Conservation (phyloP, 1,140 invertebrate genomes). For the Sinonovacula constricta region DNA sequence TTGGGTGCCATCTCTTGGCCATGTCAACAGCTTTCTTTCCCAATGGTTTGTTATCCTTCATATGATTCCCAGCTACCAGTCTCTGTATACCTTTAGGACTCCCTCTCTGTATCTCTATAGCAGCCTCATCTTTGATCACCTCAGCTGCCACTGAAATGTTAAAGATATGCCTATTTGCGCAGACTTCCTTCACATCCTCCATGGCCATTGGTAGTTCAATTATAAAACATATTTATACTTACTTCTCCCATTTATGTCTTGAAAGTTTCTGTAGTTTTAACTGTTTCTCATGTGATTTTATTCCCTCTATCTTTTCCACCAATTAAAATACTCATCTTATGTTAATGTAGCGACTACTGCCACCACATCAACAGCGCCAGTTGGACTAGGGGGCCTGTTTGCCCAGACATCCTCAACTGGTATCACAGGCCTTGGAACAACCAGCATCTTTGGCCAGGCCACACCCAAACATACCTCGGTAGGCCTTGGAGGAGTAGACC, state of each 20-base stretch:
- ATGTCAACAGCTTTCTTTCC: not conserved
- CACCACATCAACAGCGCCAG: no score
- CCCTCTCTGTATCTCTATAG: no score
- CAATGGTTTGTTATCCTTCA: no score
- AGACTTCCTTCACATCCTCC: no score
- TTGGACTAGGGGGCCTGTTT: not conserved
- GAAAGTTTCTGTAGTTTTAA: not conserved
- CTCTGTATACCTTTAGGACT: no score
- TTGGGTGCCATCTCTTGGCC: not conserved
- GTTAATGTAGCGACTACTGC: not conserved
- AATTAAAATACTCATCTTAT: not conserved
- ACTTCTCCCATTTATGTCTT: no score
- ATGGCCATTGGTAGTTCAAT: no score
- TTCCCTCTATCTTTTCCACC: not conserved
- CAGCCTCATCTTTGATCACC: no score
- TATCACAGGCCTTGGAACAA: slow-evolving; percentile 8
- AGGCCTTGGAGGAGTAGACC: slow-evolving; percentile 85
- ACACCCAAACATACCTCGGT: slow-evolving; percentile 74
- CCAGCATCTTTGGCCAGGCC: slow-evolving; percentile 56
- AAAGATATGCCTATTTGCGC: no score
- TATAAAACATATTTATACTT: no score
- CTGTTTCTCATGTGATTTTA: not conserved
- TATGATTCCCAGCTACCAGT: no score
- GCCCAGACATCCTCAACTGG: not conserved
- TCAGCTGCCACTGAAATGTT: no score